These are phyloP conservation scores for Semotilus atromaculatus DNA, from an alignment of 2,797 vertebrate genomes.

Conservation along the genomic window DNA sequence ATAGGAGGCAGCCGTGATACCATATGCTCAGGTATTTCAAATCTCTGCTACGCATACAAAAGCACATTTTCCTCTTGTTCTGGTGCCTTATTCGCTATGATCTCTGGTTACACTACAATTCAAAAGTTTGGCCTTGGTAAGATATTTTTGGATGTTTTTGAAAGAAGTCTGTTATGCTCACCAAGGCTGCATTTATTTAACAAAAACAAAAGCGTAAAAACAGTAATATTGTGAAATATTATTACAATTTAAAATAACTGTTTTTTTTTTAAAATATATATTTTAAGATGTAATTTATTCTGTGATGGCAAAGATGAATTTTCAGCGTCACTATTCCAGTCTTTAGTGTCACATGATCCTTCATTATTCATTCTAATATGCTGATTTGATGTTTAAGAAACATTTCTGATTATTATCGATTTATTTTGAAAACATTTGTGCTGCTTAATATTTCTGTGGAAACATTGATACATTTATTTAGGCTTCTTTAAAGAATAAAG, in stretches of 20 bases:
- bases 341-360: too few relatives aligned
- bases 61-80: constrained; percentile 11
- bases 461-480: too few relatives aligned
- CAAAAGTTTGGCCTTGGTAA: background rate
- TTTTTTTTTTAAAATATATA: background rate
- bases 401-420: background rate
- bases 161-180: background rate
- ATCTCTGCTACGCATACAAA: background rate
- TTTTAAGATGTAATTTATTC: too few relatives aligned
- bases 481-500: background rate
- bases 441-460: background rate
- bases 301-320: too few relatives aligned
- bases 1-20: constrained; percentile 73
- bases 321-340: too few relatives aligned
- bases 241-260: background rate
- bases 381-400: background rate
- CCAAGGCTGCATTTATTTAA: background rate
- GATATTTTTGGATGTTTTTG: background rate
- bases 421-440: background rate
- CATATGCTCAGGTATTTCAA: constrained; percentile 73
- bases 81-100: background rate
- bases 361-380: too few relatives aligned
- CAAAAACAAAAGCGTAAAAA: too few relatives aligned
- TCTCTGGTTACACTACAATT: background rate
- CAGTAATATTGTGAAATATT: background rate